Evolutionary conservation across 1,140 invertebrate species (phyloP).

Genomic region (Contarinia nasturtii): DNA sequence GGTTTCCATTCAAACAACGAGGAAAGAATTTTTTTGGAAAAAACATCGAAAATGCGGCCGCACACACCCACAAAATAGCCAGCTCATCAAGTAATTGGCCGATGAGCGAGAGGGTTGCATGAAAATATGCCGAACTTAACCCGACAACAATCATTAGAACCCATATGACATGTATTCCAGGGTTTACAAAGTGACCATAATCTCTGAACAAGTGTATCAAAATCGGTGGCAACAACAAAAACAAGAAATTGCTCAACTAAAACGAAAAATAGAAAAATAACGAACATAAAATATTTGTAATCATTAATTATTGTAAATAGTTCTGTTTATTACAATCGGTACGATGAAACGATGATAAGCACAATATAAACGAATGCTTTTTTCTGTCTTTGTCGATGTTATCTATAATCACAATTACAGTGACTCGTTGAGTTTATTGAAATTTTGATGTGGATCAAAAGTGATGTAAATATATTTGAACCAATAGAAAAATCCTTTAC

Average conservation of each 20-base stretch:
- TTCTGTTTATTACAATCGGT: conserved; percentile 1
- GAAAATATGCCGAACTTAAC: conserved; percentile 63
- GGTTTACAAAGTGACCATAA: conserved; percentile 51
- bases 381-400: too few species aligned
- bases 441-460: too few species aligned
- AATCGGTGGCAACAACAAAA: conserved; percentile 54
- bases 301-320: conserved; percentile 4
- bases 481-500: too few species aligned
- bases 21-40: conserved; percentile 49
- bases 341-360: not conserved
- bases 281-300: too few species aligned
- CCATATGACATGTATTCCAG: conserved; percentile 59
- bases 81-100: conserved; percentile 63
- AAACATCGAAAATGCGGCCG: conserved; percentile 54
- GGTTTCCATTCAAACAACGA: conserved; percentile 37
- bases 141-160: conserved; percentile 54
- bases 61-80: conserved; percentile 62
- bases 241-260: conserved; percentile 61
- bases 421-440: not conserved
- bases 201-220: conserved; percentile 55
- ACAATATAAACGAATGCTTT: not conserved
- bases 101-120: conserved; percentile 59
- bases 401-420: not conserved
- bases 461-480: too few species aligned
- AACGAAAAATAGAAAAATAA: conserved; percentile 6